Evolutionary conservation across 2,888 invertebrate genomes (phyloP).

Genomic region (Microplitis deprimator): DNA sequence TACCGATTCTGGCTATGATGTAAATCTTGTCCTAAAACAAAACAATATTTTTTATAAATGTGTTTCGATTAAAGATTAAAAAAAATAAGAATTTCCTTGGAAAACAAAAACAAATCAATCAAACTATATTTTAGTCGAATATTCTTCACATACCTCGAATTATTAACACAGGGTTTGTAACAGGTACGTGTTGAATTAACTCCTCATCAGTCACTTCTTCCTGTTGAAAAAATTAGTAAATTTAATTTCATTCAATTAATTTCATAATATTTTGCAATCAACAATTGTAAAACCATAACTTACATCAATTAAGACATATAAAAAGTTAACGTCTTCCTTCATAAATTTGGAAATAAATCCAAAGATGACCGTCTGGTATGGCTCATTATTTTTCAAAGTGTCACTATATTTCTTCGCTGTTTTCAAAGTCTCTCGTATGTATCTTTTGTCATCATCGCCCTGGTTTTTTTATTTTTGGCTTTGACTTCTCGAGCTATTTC

Average conservation of each 20-base stretch:
- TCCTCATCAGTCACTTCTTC: too few species aligned
- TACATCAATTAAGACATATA: constrained; percentile 2
- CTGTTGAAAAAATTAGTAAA: too few species aligned
- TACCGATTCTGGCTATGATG: not conserved
- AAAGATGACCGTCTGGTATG: not conserved
- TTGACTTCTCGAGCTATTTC: not conserved
- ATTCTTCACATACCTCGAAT: too few species aligned
- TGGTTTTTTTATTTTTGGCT: not conserved
- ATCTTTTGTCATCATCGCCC: not conserved
- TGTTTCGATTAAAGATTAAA: not conserved
- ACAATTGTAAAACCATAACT: not conserved
- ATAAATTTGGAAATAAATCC: constrained; percentile 9
- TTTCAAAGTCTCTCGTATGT: not conserved
- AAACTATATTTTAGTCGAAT: too few species aligned
- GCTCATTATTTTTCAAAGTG: constrained; percentile 1
- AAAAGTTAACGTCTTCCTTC: not conserved
- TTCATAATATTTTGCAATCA: not conserved
- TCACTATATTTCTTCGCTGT: not conserved
- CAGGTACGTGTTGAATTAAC: too few species aligned
- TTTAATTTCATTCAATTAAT: too few species aligned
- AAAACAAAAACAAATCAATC: not conserved
- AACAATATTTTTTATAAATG: not conserved
- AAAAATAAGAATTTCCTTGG: not conserved
- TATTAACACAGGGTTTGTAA: too few species aligned
- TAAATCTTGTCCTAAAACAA: not conserved